Conservation (phyloP, 1,140 invertebrate genomes). For the Probaryconus sp. region DNA sequence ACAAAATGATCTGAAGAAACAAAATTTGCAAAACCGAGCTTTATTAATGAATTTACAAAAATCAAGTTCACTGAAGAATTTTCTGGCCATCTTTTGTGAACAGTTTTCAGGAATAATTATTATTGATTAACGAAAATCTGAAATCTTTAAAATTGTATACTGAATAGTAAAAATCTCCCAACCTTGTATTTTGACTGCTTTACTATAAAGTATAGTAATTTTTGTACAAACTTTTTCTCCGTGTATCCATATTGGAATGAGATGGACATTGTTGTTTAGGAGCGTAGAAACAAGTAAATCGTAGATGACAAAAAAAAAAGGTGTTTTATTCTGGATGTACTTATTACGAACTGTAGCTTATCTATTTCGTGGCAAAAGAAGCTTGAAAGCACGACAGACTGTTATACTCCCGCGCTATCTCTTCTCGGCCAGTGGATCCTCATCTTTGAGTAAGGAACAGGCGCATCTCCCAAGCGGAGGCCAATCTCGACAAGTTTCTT, state of each 20-base stretch:
- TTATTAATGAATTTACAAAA: too few relatives aligned
- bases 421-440: constrained; percentile 36
- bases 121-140: too few relatives aligned
- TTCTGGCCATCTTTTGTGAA: too few relatives aligned
- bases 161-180: too few relatives aligned
- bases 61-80: too few relatives aligned
- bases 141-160: constrained; percentile 1
- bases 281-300: neutral
- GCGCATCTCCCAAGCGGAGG: constrained; percentile 1
- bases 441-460: constrained; percentile 48
- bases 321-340: constrained; percentile 1
- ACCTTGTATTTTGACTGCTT: too few relatives aligned
- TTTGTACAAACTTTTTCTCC: too few relatives aligned
- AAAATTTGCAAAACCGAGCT: too few relatives aligned
- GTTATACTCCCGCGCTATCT: constrained; percentile 50
- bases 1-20: too few relatives aligned
- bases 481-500: constrained; percentile 40
- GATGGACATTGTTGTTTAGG: constrained; percentile 15
- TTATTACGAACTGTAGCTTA: constrained; percentile 20
- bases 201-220: too few relatives aligned
- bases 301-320: neutral
- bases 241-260: constrained; percentile 10
- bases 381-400: constrained; percentile 42
- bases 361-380: constrained; percentile 43
- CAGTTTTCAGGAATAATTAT: too few relatives aligned